These are phyloP conservation scores for Charina bottae DNA, from an alignment of 2,113 vertebrate species.

Conservation along the genomic window DNA sequence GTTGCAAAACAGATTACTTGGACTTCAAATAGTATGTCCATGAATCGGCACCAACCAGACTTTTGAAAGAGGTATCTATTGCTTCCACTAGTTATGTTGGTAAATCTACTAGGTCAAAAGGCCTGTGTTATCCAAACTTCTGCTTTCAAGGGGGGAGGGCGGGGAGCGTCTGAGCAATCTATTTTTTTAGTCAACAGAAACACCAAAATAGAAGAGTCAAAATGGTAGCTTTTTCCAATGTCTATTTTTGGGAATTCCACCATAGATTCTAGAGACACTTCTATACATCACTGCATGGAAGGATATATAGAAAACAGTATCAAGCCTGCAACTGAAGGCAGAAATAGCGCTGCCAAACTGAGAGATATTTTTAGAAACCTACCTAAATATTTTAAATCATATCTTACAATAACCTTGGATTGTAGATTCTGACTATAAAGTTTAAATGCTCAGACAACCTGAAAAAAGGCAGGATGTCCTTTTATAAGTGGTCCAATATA, in stretches of 20 bases:
- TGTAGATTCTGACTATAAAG: conserved; percentile 38
- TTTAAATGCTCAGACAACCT: conserved; percentile 11
- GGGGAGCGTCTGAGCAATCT: neutral
- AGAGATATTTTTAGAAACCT: conserved; percentile 57
- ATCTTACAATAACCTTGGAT: conserved; percentile 32
- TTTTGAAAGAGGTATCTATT: neutral
- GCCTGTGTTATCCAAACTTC: neutral
- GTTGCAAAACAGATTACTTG: conserved; percentile 45
- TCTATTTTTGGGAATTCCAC: neutral
- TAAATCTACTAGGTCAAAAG: conserved; percentile 45
- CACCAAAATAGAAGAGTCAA: neutral
- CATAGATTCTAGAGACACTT: neutral
- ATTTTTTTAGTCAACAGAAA: neutral
- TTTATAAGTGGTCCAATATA: conserved; percentile 36
- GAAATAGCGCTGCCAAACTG: neutral
- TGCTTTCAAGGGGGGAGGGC: neutral
- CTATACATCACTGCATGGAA: neutral
- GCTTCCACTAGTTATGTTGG: conserved; percentile 32
- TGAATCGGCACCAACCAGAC: conserved; percentile 36
- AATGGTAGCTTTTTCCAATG: neutral
- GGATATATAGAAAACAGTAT: neutral
- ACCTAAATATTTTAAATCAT: conserved; percentile 39
- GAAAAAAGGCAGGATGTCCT: conserved; percentile 25
- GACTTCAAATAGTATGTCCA: neutral
- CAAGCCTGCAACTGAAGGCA: neutral